Evolutionary conservation across 1,140 invertebrate genomes (phyloP).

Genomic region (Heliconius hewitsoni): DNA sequence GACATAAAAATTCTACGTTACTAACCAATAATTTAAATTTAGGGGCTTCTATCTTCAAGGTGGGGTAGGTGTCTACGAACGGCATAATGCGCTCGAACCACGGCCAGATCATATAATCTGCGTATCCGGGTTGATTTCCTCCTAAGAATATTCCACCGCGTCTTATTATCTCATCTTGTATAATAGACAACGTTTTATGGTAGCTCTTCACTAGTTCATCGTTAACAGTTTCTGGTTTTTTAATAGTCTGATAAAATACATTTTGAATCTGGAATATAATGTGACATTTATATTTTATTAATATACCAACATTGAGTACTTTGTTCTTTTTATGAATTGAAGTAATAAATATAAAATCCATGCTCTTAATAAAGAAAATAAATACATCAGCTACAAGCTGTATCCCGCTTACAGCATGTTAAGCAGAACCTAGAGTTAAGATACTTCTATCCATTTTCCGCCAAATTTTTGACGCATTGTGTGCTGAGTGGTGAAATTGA

Average conservation of each 20-base stretch:
- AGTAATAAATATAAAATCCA: neutral
- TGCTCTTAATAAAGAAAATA: too few species aligned
- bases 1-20: conserved; percentile 11
- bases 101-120: conserved; percentile 93
- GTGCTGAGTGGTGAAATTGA: too few species aligned
- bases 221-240: neutral
- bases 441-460: too few species aligned
- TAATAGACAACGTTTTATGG: conserved; percentile 82
- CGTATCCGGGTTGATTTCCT: conserved; percentile 86
- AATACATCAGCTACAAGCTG: too few species aligned
- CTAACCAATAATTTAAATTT: conserved; percentile 69
- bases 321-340: too few species aligned
- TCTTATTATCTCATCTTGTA: conserved; percentile 85
- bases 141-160: conserved; percentile 86
- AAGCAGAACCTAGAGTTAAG: too few species aligned
- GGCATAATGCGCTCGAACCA: conserved; percentile 89
- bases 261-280: conserved; percentile 57
- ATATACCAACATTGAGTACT: neutral
- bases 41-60: conserved; percentile 78
- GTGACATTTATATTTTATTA: neutral
- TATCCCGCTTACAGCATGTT: too few species aligned
- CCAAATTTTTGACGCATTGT: too few species aligned
- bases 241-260: conserved; percentile 43
- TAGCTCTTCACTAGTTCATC: conserved; percentile 50
- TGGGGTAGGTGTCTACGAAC: conserved; percentile 82